These are phyloP conservation scores for Styela plicata DNA, from an alignment of 23 tunicate species.

Conservation along the genomic window DNA sequence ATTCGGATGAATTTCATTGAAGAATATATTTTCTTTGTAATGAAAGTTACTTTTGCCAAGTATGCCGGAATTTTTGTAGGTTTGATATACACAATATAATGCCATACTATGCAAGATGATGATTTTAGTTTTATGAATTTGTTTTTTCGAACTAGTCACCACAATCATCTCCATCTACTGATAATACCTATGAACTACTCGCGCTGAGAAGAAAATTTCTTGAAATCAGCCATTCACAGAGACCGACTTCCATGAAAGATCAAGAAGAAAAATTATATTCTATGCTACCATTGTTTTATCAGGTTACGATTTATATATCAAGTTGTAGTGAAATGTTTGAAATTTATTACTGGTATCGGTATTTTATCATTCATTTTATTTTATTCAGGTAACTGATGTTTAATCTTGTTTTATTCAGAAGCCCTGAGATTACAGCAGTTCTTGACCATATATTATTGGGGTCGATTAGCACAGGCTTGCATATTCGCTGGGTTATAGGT, in stretches of 20 bases:
- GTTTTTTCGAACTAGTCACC: background rate
- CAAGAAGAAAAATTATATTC: conserved; percentile 71
- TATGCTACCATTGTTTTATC: conserved; percentile 57
- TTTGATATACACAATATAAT: no score
- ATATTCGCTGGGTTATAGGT: no score
- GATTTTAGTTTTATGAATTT: background rate
- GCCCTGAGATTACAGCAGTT: no score
- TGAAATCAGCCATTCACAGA: conserved; percentile 46
- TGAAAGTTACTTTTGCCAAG: background rate
- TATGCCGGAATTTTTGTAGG: background rate
- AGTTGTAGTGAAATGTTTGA: no score
- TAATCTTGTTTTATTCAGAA: no score
- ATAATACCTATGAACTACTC: conserved; percentile 36
- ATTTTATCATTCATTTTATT: no score
- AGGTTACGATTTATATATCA: no score
- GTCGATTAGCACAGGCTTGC: no score
- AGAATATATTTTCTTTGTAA: background rate
- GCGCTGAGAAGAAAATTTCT: conserved; percentile 61
- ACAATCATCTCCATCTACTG: background rate
- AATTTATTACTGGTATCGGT: no score
- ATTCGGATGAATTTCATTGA: background rate
- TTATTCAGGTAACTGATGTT: no score
- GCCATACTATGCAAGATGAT: no score
- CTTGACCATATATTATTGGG: no score
- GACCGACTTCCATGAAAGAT: conserved; percentile 32